Evolutionary conservation across 2,797 vertebrate genomes (phyloP), one percentile per base, ranked within the genome.

Genomic region (Thaleichthys pacificus): DNA sequence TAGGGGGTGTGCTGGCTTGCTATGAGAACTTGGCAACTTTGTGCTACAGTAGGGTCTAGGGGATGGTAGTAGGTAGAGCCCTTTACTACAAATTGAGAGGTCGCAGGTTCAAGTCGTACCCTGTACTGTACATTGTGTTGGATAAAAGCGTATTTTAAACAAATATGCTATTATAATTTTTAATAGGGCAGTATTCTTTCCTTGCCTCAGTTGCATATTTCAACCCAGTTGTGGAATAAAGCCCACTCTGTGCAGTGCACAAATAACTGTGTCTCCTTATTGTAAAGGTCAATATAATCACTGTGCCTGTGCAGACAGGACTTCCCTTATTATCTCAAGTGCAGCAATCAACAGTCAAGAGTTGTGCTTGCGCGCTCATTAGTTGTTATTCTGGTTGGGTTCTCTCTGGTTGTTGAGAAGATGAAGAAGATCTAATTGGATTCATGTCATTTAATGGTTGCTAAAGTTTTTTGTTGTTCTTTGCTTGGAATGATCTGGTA

Each of bases 201-300:
- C 14, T 30, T 28, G 14, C 15, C 19, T 19, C 5, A 24, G 51
- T 12, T 47, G 42, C 7, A 14, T 28, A 9, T 68, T 24, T 24
- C 21, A 12, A 32, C 56, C 7, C 17, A 14, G 58, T 61, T 47
- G 57, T 47, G 19, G 7, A 35, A 28, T 22, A 19, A 66, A 17
- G 57, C 24, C 28, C 28, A 15, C 60, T 60, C 47, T 60, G 63
- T 77, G 4, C 30, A 14, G 38, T 15, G 21, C 57, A 57, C 24
- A 28, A 69, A 54, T 73, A 47, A 54, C 26, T 26, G 4, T 47
- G 2, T 14, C 28, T 32, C 70, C 69, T 76, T 3, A 56, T 66
- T 65, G 54, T 62, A 62, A 78, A 72, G 26, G 60, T 78, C 76
- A 58, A 15, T 5, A 30, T n/a, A 42, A 62, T 57, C 11, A n/a